These are phyloP conservation scores for Macrosoma leucophasiata DNA, from an alignment of 2,888 invertebrate genomes.

Conservation along the genomic window DNA sequence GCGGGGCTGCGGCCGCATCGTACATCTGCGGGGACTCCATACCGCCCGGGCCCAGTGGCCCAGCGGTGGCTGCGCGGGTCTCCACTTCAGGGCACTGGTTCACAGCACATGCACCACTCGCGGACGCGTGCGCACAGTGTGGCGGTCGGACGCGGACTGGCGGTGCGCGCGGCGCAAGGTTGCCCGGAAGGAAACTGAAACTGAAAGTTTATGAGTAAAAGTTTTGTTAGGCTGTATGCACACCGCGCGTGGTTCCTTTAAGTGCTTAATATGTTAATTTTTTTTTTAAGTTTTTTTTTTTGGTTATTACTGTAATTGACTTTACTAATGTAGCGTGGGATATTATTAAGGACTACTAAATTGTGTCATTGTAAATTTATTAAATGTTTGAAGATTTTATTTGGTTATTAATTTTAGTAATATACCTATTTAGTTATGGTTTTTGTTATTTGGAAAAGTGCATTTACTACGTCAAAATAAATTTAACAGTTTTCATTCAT, in stretches of 20 bases:
- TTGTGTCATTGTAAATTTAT: too few relatives aligned
- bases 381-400: too few relatives aligned
- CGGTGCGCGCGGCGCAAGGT: slow-evolving; percentile 43
- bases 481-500: too few relatives aligned
- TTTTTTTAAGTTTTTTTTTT: too few relatives aligned
- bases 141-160: slow-evolving; percentile 58
- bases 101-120: slow-evolving; percentile 58
- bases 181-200: slow-evolving; percentile 69
- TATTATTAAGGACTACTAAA: too few relatives aligned
- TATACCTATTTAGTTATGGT: too few relatives aligned
- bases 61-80: slow-evolving; percentile 66
- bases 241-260: slow-evolving; percentile 20
- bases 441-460: too few relatives aligned
- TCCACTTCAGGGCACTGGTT: slow-evolving; percentile 72
- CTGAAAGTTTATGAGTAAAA: slow-evolving; percentile 65
- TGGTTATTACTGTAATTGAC: too few relatives aligned
- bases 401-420: too few relatives aligned
- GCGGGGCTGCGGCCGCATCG: slow-evolving; percentile 80
- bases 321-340: too few relatives aligned
- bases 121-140: slow-evolving; percentile 45
- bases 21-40: slow-evolving; percentile 94
- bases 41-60: slow-evolving; percentile 68
- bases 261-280: too few relatives aligned
- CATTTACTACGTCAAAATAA: too few relatives aligned
- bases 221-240: slow-evolving; percentile 37